A percentile compares a stretch with the other conserved stretches of the same genome.
phyloP scores from a whole-genome alignment of 2,797 vertebrate genomes.

The Odontamblyopus lacepedii region DNA sequence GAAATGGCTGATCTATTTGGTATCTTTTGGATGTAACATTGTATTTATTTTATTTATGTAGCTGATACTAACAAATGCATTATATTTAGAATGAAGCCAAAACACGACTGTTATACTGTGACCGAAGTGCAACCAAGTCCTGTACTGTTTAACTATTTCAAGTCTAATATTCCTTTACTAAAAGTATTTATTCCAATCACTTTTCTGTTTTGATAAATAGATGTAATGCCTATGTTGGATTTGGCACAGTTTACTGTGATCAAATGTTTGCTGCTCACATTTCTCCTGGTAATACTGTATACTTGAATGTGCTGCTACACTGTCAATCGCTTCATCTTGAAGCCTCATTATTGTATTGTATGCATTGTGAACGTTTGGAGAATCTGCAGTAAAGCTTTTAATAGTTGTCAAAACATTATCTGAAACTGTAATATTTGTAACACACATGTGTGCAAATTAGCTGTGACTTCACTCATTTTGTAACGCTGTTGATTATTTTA shows the following conservation, averaged over 20 bases:
- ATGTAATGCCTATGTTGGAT: constrained; percentile 24
- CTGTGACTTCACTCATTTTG: constrained; percentile 29
- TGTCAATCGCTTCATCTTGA: constrained; percentile 13
- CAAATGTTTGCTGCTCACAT: constrained; percentile 53
- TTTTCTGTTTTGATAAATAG: constrained; percentile 16
- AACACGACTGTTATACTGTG: constrained; percentile 69
- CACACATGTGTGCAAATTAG: constrained; percentile 20
- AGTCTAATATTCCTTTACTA: constrained; percentile 18
- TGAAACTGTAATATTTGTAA: constrained; percentile 18
- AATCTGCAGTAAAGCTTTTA: not conserved
- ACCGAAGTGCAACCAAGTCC: constrained; percentile 57
- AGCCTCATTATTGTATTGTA: constrained; percentile 3
- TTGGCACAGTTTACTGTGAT: constrained; percentile 45
- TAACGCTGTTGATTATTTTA: constrained; percentile 34
- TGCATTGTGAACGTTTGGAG: constrained; percentile 11
- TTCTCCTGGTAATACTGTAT: constrained; percentile 49
- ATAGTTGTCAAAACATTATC: not conserved
- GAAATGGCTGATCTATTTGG: constrained; percentile 18
- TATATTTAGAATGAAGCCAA: constrained; percentile 64
- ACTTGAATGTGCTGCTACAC: constrained; percentile 74
- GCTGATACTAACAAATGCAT: constrained; percentile 52
- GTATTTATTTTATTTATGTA: constrained; percentile 68
- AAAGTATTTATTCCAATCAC: constrained; percentile 37
- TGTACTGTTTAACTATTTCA: constrained; percentile 39
- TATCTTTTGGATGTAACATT: constrained; percentile 36